phyloP scores from a whole-genome alignment of 2,113 vertebrate genomes.

The Elaphurus davidianus region DNA sequence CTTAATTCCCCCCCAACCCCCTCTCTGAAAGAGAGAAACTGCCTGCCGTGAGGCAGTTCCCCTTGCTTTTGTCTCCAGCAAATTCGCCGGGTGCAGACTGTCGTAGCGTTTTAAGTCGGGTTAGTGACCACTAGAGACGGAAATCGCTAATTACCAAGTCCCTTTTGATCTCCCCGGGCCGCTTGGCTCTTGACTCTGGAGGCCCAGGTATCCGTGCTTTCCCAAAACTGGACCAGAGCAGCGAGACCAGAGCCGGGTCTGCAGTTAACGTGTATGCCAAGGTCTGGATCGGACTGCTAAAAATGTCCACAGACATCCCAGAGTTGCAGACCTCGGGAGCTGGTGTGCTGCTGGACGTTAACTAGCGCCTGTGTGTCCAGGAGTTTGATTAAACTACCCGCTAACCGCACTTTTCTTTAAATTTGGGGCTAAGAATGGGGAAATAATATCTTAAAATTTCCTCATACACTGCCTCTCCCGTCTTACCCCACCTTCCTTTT shows the following conservation, averaged over 20 bases:
- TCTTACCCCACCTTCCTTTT: not conserved
- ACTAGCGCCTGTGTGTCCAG: accelerated
- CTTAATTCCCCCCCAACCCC: too few relatives aligned
- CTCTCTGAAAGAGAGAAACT: not conserved
- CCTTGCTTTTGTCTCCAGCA: not conserved
- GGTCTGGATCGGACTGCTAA: not conserved
- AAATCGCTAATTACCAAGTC: not conserved
- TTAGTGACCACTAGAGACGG: not conserved
- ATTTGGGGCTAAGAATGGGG: not conserved
- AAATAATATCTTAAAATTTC: not conserved
- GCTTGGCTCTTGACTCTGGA: not conserved
- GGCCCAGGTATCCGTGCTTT: not conserved
- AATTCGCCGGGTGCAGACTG: not conserved
- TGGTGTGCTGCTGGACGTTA: not conserved
- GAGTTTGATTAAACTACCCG: not conserved
- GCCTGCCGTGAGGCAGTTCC: not conserved
- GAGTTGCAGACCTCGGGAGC: not conserved
- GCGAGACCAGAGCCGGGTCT: not conserved
- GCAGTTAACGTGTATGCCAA: accelerated
- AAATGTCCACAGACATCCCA: not conserved
- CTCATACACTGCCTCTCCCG: not conserved
- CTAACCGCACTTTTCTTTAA: not conserved
- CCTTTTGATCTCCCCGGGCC: not conserved
- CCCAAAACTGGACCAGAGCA: not conserved
- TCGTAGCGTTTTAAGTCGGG: not conserved